Base-by-base conservation (phyloP, 2,113 vertebrate genomes). In the Synchiropus splendidus region DNA sequence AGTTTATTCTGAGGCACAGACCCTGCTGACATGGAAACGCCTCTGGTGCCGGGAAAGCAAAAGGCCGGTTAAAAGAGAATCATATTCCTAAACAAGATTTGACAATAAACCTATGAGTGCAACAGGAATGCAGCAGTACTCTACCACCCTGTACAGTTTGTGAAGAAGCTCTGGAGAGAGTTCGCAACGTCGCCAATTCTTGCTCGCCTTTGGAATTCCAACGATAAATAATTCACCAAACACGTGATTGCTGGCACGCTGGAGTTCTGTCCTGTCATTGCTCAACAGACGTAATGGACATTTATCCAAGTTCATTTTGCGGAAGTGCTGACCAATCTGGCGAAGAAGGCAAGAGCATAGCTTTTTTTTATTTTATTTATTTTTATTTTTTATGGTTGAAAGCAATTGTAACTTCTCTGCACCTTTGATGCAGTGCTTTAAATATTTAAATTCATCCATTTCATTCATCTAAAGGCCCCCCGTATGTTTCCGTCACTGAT, bases 21-120 rank as follows among this genome's bases (percentile, higher is more conserved):
- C 44, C 18, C 45, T 49, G 14, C 53, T 59, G 65, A 79, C 77
- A 78, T 51, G 64, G 69, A 75, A 76, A 58, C 1, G 70, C 75
- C 70, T 50, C 70, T 65, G 72, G 70, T 54, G 61, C 67, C 49
- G 50, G 56, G 49, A 77, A 77, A 74, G 67, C 74, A 74, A 74
- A 79, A 76, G 72, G 74, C 79, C 79, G 72, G 61, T 81, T 79
- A 76, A 71, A 69, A 74, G 76, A 67, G 78, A 79, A 79, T 81
- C 72, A 79, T 78, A 79, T 81, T 79, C 64, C 70, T 72, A 72
- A 79, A 76, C 77, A 81, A 79, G 79, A 61, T 78, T 72, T 78
- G 75, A 81, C 76, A 81, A 79, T 78, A 78, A 82, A 80, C 48
- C 58, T 62, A 70, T 75, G 73, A 77, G 63, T 59, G 73, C 60